Evolutionary conservation across 2,113 vertebrate species (phyloP).

Genomic region (Cephalopterus ornatus): DNA sequence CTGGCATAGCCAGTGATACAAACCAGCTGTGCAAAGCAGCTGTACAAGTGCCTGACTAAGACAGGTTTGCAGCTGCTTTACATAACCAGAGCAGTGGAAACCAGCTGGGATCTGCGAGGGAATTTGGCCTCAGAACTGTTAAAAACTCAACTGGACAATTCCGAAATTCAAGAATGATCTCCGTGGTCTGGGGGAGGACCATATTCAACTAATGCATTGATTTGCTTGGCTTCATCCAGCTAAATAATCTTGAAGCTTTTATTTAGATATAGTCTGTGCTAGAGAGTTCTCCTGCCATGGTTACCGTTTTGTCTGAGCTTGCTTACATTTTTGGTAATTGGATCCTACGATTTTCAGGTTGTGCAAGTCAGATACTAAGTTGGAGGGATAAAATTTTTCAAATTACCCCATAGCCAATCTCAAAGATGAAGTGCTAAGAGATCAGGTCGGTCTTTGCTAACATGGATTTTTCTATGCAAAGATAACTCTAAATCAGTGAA

Average conservation of each 20-base stretch:
- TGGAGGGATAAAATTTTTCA: neutral
- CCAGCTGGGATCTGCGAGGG: neutral
- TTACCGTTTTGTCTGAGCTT: neutral
- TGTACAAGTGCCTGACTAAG: neutral
- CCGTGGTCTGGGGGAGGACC: neutral
- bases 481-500: neutral
- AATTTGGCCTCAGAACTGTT: neutral
- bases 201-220: neutral
- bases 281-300: neutral
- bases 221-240: constrained; percentile 11
- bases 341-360: neutral
- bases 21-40: constrained; percentile 44
- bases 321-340: neutral
- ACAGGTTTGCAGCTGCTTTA: constrained; percentile 31
- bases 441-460: neutral
- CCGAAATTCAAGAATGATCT: constrained; percentile 4
- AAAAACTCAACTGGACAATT: neutral
- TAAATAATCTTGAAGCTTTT: neutral
- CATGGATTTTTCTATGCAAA: neutral
- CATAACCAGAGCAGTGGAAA: neutral
- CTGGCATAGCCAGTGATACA: neutral
- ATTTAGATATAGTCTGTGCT: neutral
- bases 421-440: neutral
- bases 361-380: neutral
- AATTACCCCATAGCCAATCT: neutral